Base-by-base conservation (phyloP, 2,888 invertebrate species). In the Acanthosoma haemorrhoidale region DNA sequence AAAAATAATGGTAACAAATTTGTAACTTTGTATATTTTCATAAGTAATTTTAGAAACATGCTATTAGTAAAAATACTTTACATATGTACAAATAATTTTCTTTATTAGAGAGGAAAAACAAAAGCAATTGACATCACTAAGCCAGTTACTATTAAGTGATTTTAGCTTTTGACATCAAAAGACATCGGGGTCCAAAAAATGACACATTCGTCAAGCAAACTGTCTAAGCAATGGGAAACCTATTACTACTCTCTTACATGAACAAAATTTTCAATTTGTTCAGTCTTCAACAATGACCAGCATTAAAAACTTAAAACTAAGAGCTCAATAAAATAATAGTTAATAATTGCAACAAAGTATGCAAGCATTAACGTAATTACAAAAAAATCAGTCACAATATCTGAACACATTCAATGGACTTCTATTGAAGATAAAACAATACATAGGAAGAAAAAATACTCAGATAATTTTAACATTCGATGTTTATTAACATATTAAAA, bases 61-160 rank as follows among this genome's bases (percentile, higher is more conserved):
- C 25, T 25, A 51, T 51, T 51, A 25, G 21, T n/a, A 18, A 25
- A 32, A 32, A 51, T 43, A 18, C n/a, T n/a, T 25, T 51, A 51
- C 51, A 51, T 51, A 51, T 51, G 21, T 51, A 51, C 51, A 51
- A 51, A 51, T 51, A 51, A 51, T n/a, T n/a, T 51, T n/a, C n/a
- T n/a, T 2, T 6, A n/a, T 11, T 6, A n/a, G 25, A 25, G n/a
- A 29, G n/a, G n/a, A n/a, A n/a, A n/a, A n/a, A n/a, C n/a, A n/a
- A n/a, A n/a, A 51, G 25, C 13, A 51, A 51, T 51, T 25, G 25
- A 5, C n/a, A 25, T 6, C 25, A n/a, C n/a, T 6, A 25, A 2
- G 21, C 4, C 18, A 43, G 21, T 43, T 43, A 43, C 2, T 43
- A 21, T 18, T 2, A 8, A 21, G 5, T 25, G 29, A 51, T 25